Conservation (phyloP, 2,113 vertebrate species). For the Hiodon alosoides region DNA sequence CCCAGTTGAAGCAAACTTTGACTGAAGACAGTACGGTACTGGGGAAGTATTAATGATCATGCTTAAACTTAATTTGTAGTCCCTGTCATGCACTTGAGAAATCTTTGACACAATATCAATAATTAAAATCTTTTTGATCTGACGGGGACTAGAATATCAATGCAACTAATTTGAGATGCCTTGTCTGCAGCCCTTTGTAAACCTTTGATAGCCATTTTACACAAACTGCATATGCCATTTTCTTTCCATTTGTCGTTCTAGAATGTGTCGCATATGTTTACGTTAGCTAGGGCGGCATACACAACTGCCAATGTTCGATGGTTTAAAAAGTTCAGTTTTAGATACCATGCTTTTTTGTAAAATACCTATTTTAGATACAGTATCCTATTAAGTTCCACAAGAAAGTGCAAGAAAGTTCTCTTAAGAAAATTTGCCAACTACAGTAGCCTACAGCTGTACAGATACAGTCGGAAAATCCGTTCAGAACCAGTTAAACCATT, state of each 20-base stretch:
- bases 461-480: too few species aligned
- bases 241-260: background rate
- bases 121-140: slow-evolving; percentile 23
- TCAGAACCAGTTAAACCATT: too few species aligned
- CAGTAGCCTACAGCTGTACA: too few species aligned
- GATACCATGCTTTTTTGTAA: too few species aligned
- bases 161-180: slow-evolving; percentile 6
- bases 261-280: background rate
- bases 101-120: slow-evolving; percentile 17
- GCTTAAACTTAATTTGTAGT: slow-evolving; percentile 18
- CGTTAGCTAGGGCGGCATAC: too few species aligned
- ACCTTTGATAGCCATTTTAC: slow-evolving; percentile 12
- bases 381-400: too few species aligned
- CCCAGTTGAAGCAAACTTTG: background rate
- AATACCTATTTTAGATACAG: too few species aligned
- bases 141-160: slow-evolving; percentile 17
- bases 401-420: too few species aligned
- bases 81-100: slow-evolving; percentile 7
- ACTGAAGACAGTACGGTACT: background rate
- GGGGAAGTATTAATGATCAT: slow-evolving; percentile 13
- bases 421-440: too few species aligned
- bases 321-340: too few species aligned
- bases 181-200: slow-evolving; percentile 14
- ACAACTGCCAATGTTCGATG: too few species aligned
- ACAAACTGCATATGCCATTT: slow-evolving; percentile 20